Base-by-base conservation (phyloP, 2,888 invertebrate species). In the Frankliniella fusca region DNA sequence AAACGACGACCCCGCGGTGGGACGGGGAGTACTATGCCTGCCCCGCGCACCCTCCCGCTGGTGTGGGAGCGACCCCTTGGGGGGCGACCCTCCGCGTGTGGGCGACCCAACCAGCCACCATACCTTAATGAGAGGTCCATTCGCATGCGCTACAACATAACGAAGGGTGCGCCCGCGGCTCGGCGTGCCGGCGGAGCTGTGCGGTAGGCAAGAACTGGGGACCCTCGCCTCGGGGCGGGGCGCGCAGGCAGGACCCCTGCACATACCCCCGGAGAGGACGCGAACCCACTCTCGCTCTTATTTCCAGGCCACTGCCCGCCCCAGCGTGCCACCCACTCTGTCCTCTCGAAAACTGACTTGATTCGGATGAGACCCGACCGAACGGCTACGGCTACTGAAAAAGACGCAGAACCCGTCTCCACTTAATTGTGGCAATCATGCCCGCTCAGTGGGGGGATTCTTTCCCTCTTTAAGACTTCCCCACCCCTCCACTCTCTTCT, bases 121-220 rank as follows among this genome's bases (percentile, higher is more conserved):
- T 76, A 23, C 70, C 70, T 23, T 76, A 76, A 76, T 76, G 70
- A 76, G 70, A 76, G 70, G 70, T 76, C 70, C 70, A 76, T 76
- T 76, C 70, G 70, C 70, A 76, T 76, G 70, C 70, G 70, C 27
- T 76, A 76, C 70, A 76, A 76, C 70, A 76, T 76, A 76, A 76
- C 70, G 70, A 76, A 76, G 70, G 11, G 70, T 8, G 70, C 70
- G 70, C 23, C 12, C 27, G 70, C 23, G 70, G 70, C 27, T 5
- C 0, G 54, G 70, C 23, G 27, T 12, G n/a, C n/a, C n/a, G 61
- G 61, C 61, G 61, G 61, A 8, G 70, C 27, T 27, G 70, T 23
- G 70, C 23, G 70, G 70, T 27, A 27, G 70, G 70, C 70, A 76
- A 76, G 70, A 76, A 76, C 70, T 76, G 27, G 61, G 20, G 23